phyloP scores from a whole-genome alignment of 2,113 vertebrate species.

The Alosa alosa region DNA sequence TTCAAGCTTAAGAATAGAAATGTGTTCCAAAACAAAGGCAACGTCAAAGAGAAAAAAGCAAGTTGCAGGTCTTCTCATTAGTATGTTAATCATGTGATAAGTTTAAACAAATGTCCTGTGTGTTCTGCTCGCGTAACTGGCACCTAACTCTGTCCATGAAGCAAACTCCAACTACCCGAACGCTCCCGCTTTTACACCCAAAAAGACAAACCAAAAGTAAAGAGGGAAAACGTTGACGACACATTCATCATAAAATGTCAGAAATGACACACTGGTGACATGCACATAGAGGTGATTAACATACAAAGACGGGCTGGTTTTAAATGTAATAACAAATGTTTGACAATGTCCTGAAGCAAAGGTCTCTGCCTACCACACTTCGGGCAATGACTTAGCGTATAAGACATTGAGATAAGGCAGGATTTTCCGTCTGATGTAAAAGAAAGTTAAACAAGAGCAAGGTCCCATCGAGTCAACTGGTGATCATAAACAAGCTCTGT shows the following conservation, averaged over 20 bases:
- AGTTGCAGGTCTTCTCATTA: neutral
- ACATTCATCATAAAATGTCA: neutral
- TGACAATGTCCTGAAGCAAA: slow-evolving; percentile 15
- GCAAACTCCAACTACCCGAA: neutral
- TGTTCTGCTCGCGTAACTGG: neutral
- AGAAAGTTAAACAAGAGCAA: slow-evolving; percentile 37
- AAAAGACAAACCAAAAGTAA: slow-evolving; percentile 23
- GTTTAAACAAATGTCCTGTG: slow-evolving; percentile 2
- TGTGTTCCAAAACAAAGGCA: neutral
- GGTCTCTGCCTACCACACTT: neutral
- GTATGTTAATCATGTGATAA: neutral
- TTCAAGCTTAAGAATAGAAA: neutral
- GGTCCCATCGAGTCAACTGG: slow-evolving; percentile 14
- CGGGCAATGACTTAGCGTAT: slow-evolving; percentile 11
- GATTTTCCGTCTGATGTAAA: slow-evolving; percentile 30
- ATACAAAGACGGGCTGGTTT: neutral
- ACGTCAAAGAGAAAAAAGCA: neutral
- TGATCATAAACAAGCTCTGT: slow-evolving; percentile 43
- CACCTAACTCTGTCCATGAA: neutral
- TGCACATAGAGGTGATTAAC: neutral
- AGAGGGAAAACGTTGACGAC: neutral
- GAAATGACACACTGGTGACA: slow-evolving; percentile 4
- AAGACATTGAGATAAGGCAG: slow-evolving; percentile 22
- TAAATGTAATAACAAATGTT: slow-evolving; percentile 9
- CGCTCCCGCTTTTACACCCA: neutral